These are phyloP conservation scores for Patiria pectinifera DNA, from an alignment of 53 echinoderm and acorn worm genomes.

Conservation along the genomic window DNA sequence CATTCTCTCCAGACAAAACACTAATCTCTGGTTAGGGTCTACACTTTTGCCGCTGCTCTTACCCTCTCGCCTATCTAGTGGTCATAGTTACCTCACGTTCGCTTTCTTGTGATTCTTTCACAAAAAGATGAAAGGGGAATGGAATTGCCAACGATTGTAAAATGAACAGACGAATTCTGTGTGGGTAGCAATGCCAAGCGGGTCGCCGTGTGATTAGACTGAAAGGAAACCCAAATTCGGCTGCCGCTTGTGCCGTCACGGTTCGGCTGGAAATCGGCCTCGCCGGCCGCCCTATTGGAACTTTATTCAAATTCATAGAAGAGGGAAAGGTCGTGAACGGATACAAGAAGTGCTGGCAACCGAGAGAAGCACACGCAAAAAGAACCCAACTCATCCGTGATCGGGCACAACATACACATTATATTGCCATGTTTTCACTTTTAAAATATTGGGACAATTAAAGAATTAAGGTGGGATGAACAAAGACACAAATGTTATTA, in stretches of 20 bases:
- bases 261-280: neutral
- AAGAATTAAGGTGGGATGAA: too few species aligned
- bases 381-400: neutral
- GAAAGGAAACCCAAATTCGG: conserved; percentile 40
- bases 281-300: neutral
- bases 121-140: neutral
- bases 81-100: conserved; percentile 60
- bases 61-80: conserved; percentile 4
- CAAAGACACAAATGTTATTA: neutral
- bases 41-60: neutral
- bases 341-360: conserved; percentile 12
- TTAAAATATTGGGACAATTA: too few species aligned
- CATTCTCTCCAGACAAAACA: conserved; percentile 2
- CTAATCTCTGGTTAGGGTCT: neutral
- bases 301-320: neutral
- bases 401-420: too few species aligned
- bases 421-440: too few species aligned
- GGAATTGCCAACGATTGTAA: neutral
- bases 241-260: conserved; percentile 58
- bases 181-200: neutral
- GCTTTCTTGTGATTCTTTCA: neutral
- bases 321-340: neutral
- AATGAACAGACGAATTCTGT: conserved; percentile 26
- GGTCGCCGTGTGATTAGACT: conserved; percentile 46
- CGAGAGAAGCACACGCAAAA: neutral